phyloP scores from a whole-genome alignment of 2,113 vertebrate species.

The Oxyura jamaicensis region DNA sequence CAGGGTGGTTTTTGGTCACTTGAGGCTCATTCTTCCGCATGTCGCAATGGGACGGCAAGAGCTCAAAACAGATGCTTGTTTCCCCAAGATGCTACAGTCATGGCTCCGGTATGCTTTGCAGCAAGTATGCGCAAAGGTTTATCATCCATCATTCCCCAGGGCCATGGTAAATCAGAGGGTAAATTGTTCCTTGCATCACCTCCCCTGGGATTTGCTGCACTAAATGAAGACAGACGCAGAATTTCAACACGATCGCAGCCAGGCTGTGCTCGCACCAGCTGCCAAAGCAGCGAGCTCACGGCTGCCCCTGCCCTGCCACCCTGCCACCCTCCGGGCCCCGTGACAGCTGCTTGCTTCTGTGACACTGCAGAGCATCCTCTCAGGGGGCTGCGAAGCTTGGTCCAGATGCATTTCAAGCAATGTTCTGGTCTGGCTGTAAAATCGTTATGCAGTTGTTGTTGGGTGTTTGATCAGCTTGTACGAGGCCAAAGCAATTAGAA shows the following conservation, averaged over 20 bases:
- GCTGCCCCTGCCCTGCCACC: neutral
- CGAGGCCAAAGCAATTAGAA: neutral
- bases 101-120: slow-evolving; percentile 37
- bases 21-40: neutral
- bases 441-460: rapidly evolving
- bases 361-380: neutral
- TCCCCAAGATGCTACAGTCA: slow-evolving; percentile 24
- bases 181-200: slow-evolving; percentile 56
- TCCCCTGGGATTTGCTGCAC: neutral
- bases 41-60: slow-evolving; percentile 22
- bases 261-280: neutral
- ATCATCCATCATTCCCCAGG: neutral
- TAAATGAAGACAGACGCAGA: slow-evolving; percentile 20
- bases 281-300: rapidly evolving
- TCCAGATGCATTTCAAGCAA: neutral
- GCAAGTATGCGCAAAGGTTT: slow-evolving; percentile 48
- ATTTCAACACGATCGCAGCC: slow-evolving; percentile 17
- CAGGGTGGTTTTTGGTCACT: slow-evolving; percentile 17
- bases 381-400: neutral
- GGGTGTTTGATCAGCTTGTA: neutral
- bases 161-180: slow-evolving; percentile 22
- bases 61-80: slow-evolving; percentile 30
- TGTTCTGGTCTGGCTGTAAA: neutral
- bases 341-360: neutral
- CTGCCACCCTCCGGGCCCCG: rapidly evolving